Conservation (phyloP, 2,797 vertebrate species). For the Galagoides demidoff region DNA sequence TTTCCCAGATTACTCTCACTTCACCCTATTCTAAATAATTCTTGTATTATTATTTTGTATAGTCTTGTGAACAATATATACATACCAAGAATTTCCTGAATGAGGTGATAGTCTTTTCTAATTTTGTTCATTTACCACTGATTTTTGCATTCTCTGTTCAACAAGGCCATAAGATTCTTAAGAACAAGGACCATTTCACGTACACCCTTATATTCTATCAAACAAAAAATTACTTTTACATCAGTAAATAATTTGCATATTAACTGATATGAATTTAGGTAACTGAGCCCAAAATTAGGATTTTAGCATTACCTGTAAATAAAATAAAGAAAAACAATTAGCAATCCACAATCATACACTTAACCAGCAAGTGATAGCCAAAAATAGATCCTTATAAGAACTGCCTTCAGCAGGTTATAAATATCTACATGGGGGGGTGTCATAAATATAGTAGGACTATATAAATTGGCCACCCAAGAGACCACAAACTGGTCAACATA, state of each 20-base stretch:
- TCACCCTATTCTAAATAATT: not conserved
- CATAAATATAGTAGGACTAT: too few relatives aligned
- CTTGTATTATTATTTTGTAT: not conserved
- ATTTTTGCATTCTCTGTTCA: conserved; percentile 7
- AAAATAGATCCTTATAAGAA: not conserved
- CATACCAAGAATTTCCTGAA: not conserved
- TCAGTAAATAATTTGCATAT: not conserved
- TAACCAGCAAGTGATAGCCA: not conserved
- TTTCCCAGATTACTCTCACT: not conserved
- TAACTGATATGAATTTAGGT: conserved; percentile 1
- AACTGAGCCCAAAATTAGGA: not conserved
- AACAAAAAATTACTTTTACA: not conserved
- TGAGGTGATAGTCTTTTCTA: not conserved
- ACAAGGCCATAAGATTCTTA: not conserved
- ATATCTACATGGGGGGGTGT: not conserved
- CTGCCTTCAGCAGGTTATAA: not conserved
- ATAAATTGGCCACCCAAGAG: too few relatives aligned
- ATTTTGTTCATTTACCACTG: not conserved
- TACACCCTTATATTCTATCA: not conserved
- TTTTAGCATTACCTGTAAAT: not conserved
- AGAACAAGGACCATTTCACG: not conserved
- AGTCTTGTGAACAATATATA: not conserved
- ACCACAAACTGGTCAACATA: too few relatives aligned
- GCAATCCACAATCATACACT: not conserved
- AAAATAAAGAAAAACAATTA: not conserved